Conservation (phyloP, 1,140 invertebrate genomes). For the Semibalanus balanoides region DNA sequence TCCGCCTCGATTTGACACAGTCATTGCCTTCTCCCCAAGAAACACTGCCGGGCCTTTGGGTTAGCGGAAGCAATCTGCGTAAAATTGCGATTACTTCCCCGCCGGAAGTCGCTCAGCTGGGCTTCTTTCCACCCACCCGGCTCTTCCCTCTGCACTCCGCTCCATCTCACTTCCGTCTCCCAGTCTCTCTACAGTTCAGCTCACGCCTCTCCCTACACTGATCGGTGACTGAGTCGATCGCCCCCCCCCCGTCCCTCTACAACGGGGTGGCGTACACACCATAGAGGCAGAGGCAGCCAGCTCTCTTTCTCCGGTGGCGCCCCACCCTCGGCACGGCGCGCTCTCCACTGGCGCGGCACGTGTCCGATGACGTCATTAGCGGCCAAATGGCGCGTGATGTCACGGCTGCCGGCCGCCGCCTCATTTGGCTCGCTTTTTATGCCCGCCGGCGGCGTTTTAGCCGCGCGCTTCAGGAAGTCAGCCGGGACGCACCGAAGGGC, state of each 20-base stretch:
- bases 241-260: no score
- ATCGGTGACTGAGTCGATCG: neutral
- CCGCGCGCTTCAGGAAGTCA: neutral
- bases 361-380: neutral
- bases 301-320: no score
- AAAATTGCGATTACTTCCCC: neutral
- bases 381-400: neutral
- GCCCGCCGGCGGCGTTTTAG: neutral
- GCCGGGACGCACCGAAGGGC: neutral
- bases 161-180: neutral
- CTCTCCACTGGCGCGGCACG: neutral
- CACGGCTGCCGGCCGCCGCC: neutral
- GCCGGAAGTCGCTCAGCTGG: no score
- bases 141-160: no score
- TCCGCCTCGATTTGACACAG: no score
- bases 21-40: no score
- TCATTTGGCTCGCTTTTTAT: neutral
- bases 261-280: no score
- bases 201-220: neutral
- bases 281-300: no score
- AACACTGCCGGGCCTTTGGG: no score
- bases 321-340: no score
- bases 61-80: neutral
- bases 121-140: no score
- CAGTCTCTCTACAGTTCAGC: no score